Conservation (phyloP, 37 sponge, comb jelly and placozoan genomes). For the Haliclona indistincta region DNA sequence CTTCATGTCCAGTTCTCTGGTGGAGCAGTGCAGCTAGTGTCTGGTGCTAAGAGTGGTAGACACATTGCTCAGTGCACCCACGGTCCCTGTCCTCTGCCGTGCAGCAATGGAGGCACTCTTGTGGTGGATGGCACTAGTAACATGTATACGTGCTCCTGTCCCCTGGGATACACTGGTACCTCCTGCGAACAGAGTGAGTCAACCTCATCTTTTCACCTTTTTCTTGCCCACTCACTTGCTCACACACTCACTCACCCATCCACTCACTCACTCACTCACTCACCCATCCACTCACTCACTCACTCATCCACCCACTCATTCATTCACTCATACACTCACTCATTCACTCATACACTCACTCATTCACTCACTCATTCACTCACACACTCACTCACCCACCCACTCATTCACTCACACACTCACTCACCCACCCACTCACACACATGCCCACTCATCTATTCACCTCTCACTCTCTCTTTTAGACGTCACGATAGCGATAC, state of each 20-base stretch:
- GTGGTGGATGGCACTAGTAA: neutral
- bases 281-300: too few relatives aligned
- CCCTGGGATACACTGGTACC: slow-evolving; percentile 43
- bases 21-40: neutral
- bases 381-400: too few relatives aligned
- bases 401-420: too few relatives aligned
- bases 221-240: too few relatives aligned
- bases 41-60: slow-evolving; percentile 13
- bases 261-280: too few relatives aligned
- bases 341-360: too few relatives aligned
- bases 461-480: neutral
- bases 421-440: too few relatives aligned
- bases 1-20: slow-evolving; percentile 6
- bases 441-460: neutral
- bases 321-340: too few relatives aligned
- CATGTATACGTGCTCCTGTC: slow-evolving; percentile 51
- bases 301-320: too few relatives aligned
- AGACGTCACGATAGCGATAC: slow-evolving; percentile 28
- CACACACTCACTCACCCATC: too few relatives aligned
- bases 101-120: slow-evolving; percentile 64
- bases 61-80: slow-evolving; percentile 29
- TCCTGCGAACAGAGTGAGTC: slow-evolving; percentile 32
- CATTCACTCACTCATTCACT: too few relatives aligned
- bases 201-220: slow-evolving; percentile 9
- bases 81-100: slow-evolving; percentile 40